phyloP scores from a whole-genome alignment of 2,113 vertebrate genomes.

The Dasyprocta punctata region DNA sequence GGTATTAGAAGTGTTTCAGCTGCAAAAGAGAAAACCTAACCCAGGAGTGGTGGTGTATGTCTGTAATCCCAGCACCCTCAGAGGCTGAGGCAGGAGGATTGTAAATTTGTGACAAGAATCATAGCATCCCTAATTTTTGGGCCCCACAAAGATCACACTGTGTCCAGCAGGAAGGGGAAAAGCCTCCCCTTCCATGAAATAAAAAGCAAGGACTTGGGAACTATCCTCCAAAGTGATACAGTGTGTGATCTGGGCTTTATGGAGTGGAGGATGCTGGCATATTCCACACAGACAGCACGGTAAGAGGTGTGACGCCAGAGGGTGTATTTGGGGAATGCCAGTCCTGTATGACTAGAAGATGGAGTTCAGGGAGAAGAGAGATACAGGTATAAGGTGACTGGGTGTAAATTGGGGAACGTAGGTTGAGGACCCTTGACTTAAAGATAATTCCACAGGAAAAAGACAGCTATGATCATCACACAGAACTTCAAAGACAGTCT shows the following conservation, averaged over 20 bases:
- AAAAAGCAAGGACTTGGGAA: not conserved
- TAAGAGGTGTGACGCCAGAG: not conserved
- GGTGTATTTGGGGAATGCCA: not conserved
- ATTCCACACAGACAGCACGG: not conserved
- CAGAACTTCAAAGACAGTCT: slow-evolving; percentile 10
- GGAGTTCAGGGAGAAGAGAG: not conserved
- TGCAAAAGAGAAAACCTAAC: not conserved
- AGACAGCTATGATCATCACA: not conserved
- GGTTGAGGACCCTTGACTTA: not conserved
- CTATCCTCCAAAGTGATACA: not conserved
- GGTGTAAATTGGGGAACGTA: not conserved
- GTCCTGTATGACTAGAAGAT: not conserved
- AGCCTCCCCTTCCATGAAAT: not conserved
- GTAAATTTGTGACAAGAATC: not conserved
- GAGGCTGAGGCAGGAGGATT: not conserved
- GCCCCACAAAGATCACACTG: not conserved
- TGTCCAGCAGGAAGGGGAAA: not conserved
- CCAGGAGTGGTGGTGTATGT: not conserved
- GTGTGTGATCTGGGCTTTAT: not conserved
- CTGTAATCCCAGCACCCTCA: not conserved
- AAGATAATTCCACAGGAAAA: slow-evolving; percentile 38
- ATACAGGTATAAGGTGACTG: not conserved
- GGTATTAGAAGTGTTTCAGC: not conserved
- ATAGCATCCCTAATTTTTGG: not conserved
- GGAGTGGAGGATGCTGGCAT: not conserved